Evolutionary conservation across 1,140 invertebrate species (phyloP), one percentile per base, ranked within the genome.

Genomic region (Drosophila gunungcola): DNA sequence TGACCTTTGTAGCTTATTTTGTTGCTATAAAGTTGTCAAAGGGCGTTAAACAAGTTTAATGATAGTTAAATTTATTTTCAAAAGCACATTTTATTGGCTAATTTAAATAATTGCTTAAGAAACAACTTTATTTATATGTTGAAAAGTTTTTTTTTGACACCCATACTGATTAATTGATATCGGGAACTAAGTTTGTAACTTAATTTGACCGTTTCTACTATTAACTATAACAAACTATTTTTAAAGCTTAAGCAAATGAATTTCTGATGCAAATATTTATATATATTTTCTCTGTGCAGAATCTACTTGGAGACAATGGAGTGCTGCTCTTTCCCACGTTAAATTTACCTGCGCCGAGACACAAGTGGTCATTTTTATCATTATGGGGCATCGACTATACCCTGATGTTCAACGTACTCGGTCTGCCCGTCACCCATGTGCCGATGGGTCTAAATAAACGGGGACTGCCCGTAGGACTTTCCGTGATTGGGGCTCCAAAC

Each of bases 301-400:
- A 92, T 25, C 52, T 93, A 7, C 92, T 96, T 2, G 94, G 95
- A 21, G 93, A 94, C 2, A 93, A 96, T 84, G 96, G 95, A 3
- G 94, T 98, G 21, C 92, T 98, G n/a, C 83, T 98, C 2, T 96
- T 95, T 82, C 97, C 97, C 9, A 95, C 95, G 4, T 95, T 95
- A 92, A 94, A 94, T 7, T 91, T 92, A 7, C 67, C 94, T 1
- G 96, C 96, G 1, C 94, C 95, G 1, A 94, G 94, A 36, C 95
- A 96, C 83, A 93, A 95, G 61, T 93, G 95, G 73, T 94, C 94
- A 25, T 90, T 95, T 52, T 81, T 95, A 45, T 94, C 94, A 10
- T 92, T 94, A 9, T 93, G 95, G 48, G 95, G 94, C 61, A 94
- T 95, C 42, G 91, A 94, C 12, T 97, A 97, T 92, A 94, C 94